Conservation (phyloP, 2,113 vertebrate genomes). For the Neolamprologus caudopunctatus region DNA sequence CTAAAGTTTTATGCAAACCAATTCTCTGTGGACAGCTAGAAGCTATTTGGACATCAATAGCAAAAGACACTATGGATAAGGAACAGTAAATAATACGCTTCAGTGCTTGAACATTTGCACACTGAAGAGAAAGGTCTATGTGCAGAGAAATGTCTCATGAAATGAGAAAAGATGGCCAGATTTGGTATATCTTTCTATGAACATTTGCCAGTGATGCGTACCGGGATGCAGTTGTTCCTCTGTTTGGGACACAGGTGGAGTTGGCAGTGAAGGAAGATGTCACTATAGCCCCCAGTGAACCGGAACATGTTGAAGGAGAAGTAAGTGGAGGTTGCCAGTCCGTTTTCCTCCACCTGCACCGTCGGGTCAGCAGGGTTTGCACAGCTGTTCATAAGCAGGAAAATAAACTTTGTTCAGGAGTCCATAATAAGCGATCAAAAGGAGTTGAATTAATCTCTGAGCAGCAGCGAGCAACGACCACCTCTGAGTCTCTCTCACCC, state of each 20-base stretch:
- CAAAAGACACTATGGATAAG: neutral
- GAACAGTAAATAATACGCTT: neutral
- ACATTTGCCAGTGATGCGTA: neutral
- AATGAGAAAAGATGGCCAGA: neutral
- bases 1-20: neutral
- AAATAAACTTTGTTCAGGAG: neutral
- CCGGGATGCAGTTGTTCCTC: neutral
- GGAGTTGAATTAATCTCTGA: neutral
- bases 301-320: conserved; percentile 30
- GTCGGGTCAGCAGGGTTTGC: neutral
- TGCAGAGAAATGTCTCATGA: neutral
- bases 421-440: neutral
- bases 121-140: neutral
- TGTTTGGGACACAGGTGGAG: neutral
- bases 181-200: neutral
- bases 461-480: neutral
- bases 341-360: neutral
- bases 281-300: neutral
- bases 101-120: neutral
- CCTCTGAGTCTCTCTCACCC: neutral
- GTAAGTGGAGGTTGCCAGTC: neutral
- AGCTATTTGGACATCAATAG: neutral
- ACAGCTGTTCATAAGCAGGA: neutral
- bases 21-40: neutral
- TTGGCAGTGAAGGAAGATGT: conserved; percentile 13